These are phyloP conservation scores for Lepidostoma basale DNA, from an alignment of 1,140 invertebrate species.

Conservation along the genomic window DNA sequence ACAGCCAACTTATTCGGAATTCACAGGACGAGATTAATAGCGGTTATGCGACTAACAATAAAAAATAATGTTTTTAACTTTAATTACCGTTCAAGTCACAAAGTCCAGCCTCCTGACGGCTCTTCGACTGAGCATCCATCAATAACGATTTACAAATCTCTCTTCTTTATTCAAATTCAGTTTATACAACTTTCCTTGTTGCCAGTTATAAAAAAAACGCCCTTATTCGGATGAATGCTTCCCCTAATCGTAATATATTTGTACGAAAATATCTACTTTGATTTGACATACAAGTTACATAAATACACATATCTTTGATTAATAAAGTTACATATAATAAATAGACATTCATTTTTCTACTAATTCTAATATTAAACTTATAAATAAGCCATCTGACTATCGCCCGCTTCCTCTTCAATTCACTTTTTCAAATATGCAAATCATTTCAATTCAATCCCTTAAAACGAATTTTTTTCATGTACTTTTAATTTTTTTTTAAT, in stretches of 20 bases:
- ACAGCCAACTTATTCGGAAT: not conserved
- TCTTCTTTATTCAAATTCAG: conserved; percentile 5
- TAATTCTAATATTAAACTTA: conserved; percentile 15
- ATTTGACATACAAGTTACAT: conserved; percentile 23
- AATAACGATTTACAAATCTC: not conserved
- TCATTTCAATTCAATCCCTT: conserved; percentile 16
- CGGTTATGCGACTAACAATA: not conserved
- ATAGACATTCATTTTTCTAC: conserved; percentile 41
- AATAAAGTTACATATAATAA: conserved; percentile 32
- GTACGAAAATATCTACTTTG: conserved; percentile 46
- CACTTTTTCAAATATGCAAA: not conserved
- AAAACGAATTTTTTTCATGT: conserved; percentile 32
- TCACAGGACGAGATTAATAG: not conserved
- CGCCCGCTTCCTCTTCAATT: not conserved
- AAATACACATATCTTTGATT: conserved; percentile 37
- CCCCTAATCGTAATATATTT: conserved; percentile 24
- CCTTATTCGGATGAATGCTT: conserved; percentile 23
- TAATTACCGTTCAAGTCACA: conserved; percentile 25
- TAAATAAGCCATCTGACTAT: conserved; percentile 8
- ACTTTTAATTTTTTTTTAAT: conserved; percentile 33
- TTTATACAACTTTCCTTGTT: no score
- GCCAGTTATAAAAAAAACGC: no score
- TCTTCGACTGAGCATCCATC: conserved; percentile 15
- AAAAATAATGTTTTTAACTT: not conserved
- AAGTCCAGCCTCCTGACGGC: conserved; percentile 44